Conservation (phyloP, 2,888 invertebrate species). For the Drosophila kanekoi region DNA sequence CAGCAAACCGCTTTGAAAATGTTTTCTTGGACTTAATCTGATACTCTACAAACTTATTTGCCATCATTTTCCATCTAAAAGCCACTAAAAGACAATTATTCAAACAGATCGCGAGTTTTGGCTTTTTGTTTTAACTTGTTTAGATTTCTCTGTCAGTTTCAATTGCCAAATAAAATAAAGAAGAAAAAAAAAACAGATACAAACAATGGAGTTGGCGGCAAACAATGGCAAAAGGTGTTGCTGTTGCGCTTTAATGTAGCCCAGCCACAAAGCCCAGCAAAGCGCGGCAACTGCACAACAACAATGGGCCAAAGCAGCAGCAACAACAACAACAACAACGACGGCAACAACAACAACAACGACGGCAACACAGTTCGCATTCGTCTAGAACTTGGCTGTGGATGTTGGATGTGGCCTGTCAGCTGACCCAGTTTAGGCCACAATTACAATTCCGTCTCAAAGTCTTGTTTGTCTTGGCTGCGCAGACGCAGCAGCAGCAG, state of each 20-base stretch:
- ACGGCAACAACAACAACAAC: conserved; percentile 35
- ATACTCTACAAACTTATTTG: neutral
- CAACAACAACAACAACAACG: conserved; percentile 31
- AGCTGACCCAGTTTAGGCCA: conserved; percentile 79
- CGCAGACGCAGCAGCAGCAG: conserved; percentile 67
- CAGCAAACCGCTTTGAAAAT: no score
- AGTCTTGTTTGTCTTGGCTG: conserved; percentile 45
- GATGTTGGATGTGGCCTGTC: conserved; percentile 48
- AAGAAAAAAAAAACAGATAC: conserved; percentile 23
- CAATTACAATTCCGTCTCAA: conserved; percentile 75
- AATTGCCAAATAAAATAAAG: conserved; percentile 62
- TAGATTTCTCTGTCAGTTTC: conserved; percentile 42
- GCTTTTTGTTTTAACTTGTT: conserved; percentile 7
- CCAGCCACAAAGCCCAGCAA: conserved; percentile 64
- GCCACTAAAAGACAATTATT: conserved; percentile 27
- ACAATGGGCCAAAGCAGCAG: conserved; percentile 51
- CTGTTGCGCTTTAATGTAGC: conserved; percentile 68
- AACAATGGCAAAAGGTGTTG: conserved; percentile 65
- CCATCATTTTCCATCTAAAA: conserved; percentile 16
- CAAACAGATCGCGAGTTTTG: conserved; percentile 17
- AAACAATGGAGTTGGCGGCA: conserved; percentile 40
- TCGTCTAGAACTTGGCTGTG: conserved; percentile 58
- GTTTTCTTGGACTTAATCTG: neutral
- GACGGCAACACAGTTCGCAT: conserved; percentile 56
- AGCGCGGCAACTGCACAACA: conserved; percentile 58